Percentiles rank a stretch among this genome's conserved stretches.
Conservation (phyloP, 2,113 vertebrate species). For the Passerina amoena region DNA sequence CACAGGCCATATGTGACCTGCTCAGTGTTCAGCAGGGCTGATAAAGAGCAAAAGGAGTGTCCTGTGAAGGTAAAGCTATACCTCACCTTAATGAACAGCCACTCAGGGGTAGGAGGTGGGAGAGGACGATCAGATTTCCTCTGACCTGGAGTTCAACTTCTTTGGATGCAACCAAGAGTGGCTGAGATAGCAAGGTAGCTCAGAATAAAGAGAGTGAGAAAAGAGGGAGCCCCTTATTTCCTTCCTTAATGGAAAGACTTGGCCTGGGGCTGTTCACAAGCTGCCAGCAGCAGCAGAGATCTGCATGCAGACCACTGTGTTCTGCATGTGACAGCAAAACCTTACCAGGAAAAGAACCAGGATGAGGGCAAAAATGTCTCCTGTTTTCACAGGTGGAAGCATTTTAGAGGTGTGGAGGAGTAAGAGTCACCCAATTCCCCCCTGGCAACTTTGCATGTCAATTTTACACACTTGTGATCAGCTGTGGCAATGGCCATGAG, state of each 20-base stretch:
- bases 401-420: neutral
- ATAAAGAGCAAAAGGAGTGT: slow-evolving; percentile 63
- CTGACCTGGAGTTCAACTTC: slow-evolving; percentile 63
- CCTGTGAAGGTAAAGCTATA: slow-evolving; percentile 66
- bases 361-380: neutral
- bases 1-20: slow-evolving; percentile 70
- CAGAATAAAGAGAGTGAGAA: neutral
- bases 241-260: neutral
- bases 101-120: slow-evolving; percentile 27
- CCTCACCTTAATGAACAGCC: slow-evolving; percentile 65
- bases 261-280: neutral
- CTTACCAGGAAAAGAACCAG: neutral
- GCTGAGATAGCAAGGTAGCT: slow-evolving; percentile 19
- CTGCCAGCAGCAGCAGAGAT: neutral
- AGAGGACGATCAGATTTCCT: slow-evolving; percentile 61
- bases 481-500: neutral
- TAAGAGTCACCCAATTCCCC: neutral
- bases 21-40: slow-evolving; percentile 30
- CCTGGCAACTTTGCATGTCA: neutral
- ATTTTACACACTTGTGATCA: fast-evolving
- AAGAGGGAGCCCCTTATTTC: neutral
- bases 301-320: neutral
- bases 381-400: neutral
- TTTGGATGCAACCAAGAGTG: slow-evolving; percentile 26
- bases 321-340: neutral